Percentiles rank a stretch among this genome's conserved stretches.
Evolutionary conservation across 64 coral and sea anemone genomes (phyloP).

Genomic region (Pocillopora verrucosa): DNA sequence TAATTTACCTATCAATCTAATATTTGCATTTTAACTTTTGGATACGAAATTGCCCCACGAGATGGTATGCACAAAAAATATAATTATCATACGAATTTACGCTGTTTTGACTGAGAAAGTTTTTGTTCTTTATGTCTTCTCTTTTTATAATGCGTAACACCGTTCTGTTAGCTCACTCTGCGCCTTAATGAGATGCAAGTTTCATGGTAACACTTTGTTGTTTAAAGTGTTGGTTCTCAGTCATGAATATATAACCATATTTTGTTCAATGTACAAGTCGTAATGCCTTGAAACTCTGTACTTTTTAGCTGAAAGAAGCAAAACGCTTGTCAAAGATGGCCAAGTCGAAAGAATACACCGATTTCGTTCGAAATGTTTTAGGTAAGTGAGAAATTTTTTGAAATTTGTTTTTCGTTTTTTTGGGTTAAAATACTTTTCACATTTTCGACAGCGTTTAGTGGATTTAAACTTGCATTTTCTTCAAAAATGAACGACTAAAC

Average conservation of each 20-base stretch:
- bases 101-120: no score
- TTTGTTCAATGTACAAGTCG: background rate
- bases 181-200: background rate
- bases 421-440: no score
- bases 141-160: background rate
- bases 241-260: background rate
- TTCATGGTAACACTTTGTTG: background rate
- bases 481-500: no score
- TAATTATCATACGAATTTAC: no score
- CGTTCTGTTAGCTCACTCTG: background rate
- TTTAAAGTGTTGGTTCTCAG: background rate
- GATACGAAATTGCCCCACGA: no score
- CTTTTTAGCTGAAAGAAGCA: constrained; percentile 71
- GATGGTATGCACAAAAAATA: no score
- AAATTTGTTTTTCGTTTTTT: background rate
- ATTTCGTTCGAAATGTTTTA: constrained; percentile 80
- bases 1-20: no score
- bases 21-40: no score
- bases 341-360: constrained; percentile 74
- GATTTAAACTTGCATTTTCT: no score
- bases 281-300: background rate
- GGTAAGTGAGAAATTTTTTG: constrained; percentile 36
- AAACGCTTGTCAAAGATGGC: constrained; percentile 72
- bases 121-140: background rate
- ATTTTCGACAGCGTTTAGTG: no score